Base-by-base conservation (phyloP, 2,888 invertebrate species). In the Sinodicranocentrus sp. region DNA sequence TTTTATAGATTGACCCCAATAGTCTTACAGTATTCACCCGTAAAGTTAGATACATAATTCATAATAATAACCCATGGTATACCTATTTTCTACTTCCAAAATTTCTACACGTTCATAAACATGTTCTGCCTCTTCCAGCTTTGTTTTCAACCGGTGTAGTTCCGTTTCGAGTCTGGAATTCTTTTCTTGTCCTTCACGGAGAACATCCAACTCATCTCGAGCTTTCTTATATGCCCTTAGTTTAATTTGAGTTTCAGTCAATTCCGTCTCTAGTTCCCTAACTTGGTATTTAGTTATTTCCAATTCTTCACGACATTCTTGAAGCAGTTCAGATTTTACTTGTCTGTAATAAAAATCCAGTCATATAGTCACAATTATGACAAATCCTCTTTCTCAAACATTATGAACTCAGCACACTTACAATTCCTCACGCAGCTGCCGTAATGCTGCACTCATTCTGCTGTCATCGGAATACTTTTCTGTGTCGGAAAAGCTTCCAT, bases 231-330 rank as follows among this genome's bases (percentile, higher is more conserved):
- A 88, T 2, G 84, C 82, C 43, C 87, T 75, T 2, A 88, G 73
- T 48, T 85, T 82, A 73, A 87, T 83, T 65, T 87, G 84, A 10
- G 85, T 86, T 59, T 84, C 86, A 1, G 76, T 76, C 13, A 88
- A 87, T 63, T 88, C 86, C 17, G 67, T 57, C 54, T 88, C 86
- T 15, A 88, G 57, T 63, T 87, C 84, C n/a, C 85, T 84, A 0
- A 88, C 84, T 59, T 86, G 82, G 26, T 82, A 84, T 54, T 86
- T 86, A 0, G 88, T 85, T n/a, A 84, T 84, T 73, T 88, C 88
- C 23, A 88, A 68, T 59, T 88, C 88, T 79, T 88, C 88, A 8
- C 88, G 75, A 61, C 88, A 88, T 80, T 88, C 88, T 79, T 87
- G 87, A n/a, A 88, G 84, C n/a, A 88, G 83, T 43, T 88, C 88